Evolutionary conservation across 2,113 vertebrate species (phyloP), one percentile per base, ranked within the genome.

Genomic region (Mormoops blainvillei): DNA sequence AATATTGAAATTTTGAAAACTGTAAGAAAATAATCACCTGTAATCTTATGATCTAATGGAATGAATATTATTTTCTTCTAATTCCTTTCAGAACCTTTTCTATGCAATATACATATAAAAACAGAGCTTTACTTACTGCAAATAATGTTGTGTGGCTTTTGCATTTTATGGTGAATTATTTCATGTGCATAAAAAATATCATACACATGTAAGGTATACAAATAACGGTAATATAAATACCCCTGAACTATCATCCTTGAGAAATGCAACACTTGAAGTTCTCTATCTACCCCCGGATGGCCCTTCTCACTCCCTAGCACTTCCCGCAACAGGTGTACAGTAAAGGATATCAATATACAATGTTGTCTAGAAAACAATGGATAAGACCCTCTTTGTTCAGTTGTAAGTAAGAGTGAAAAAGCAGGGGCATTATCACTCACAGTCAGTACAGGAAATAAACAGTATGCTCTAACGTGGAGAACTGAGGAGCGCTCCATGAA

Each of bases 91-190:
- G 24, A 89, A 78, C 2, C 5, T 78, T 15, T 61, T 87, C 41
- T 67, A 10, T 87, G 28, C 28, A 70, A 61, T 63, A 38, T 67
- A 68, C 0, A 36, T 33, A 38, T 56, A 67, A 68, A 90, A 86
- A 58, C 41, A 77, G 83, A 94, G 18, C 10, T 95, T 78, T 28
- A 87, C n/a, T 63, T 76, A 41, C 20, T 89, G 2, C 28, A 90
- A 71, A 77, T 81, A 86, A 76, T 41, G 87, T 88, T 73, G 18
- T 50, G n/a, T 89, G 52, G 6, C 14, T 93, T 96, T 97, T 91
- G 13, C 8, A 56, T 88, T 58, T 50, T 94, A 71, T 92, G 38
- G 68, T 38, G 24, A 80, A 50, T 87, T 89, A 61, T 94, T 93
- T 93, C 19, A 87, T 70, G 19, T 63, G 36, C 33, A 77, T 8